Conservation (phyloP, 2,113 vertebrate genomes). For the Archilochus colubris region DNA sequence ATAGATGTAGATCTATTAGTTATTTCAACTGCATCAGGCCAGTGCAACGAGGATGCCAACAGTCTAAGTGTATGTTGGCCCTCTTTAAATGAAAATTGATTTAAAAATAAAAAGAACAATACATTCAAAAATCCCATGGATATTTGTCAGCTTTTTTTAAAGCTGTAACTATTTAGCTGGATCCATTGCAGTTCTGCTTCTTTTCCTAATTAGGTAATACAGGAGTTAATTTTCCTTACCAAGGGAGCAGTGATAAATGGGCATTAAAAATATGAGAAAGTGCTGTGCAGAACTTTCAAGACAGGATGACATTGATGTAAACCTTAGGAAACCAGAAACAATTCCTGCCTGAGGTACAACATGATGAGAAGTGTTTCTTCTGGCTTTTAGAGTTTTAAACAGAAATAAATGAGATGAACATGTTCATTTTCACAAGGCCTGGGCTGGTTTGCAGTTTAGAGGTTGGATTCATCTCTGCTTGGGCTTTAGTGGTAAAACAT, state of each 20-base stretch:
- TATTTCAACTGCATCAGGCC: background rate
- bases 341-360: background rate
- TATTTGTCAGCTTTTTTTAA: constrained; percentile 8
- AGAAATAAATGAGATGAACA: background rate
- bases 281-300: background rate
- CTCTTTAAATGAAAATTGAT: background rate
- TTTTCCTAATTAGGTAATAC: constrained; percentile 71
- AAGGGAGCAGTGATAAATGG: constrained; percentile 24
- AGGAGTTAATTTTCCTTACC: constrained; percentile 40
- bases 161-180: background rate
- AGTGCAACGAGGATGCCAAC: background rate
- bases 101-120: background rate
- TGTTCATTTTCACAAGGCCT: background rate
- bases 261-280: background rate
- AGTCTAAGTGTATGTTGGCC: background rate
- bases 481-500: constrained; percentile 20
- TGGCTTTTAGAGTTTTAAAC: constrained; percentile 19
- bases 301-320: background rate
- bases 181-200: background rate
- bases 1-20: background rate
- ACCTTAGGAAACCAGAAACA: constrained; percentile 24
- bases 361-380: background rate
- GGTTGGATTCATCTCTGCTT: background rate
- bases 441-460: background rate
- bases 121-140: background rate